Evolutionary conservation across 1,140 invertebrate genomes (phyloP).

Genomic region (Drosophila subobscura): DNA sequence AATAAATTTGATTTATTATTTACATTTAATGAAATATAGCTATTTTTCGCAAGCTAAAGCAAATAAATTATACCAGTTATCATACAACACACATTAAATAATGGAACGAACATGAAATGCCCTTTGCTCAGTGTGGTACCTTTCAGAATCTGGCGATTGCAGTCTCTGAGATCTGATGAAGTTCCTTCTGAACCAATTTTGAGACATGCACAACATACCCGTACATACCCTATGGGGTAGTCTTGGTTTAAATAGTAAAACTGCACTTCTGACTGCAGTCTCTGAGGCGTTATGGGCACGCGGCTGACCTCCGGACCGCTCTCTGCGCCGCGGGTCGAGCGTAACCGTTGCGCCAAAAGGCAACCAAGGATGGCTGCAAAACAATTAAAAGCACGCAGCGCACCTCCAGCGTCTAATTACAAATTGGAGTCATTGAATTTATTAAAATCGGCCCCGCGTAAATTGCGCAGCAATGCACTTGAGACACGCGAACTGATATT

Average conservation of each 20-base stretch:
- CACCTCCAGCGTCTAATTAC: slow-evolving; percentile 80
- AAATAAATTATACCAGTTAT: slow-evolving; percentile 76
- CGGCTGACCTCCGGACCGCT: slow-evolving; percentile 58
- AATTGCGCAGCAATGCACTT: slow-evolving; percentile 65
- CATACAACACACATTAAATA: slow-evolving; percentile 38
- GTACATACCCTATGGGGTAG: no score
- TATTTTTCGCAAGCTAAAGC: slow-evolving; percentile 73
- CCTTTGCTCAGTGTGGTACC: no score
- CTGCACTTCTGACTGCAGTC: background rate
- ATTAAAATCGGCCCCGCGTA: slow-evolving; percentile 73
- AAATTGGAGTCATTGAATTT: slow-evolving; percentile 82
- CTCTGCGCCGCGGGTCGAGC: slow-evolving; percentile 67
- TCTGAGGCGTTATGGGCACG: slow-evolving; percentile 49
- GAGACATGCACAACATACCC: no score
- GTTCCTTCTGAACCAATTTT: no score
- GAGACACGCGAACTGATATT: slow-evolving; percentile 68
- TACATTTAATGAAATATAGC: slow-evolving; percentile 72
- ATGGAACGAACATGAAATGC: no score
- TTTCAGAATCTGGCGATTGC: background rate
- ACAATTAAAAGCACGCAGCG: slow-evolving; percentile 81
- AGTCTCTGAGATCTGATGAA: background rate
- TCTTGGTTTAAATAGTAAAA: background rate
- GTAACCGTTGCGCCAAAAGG: slow-evolving; percentile 81
- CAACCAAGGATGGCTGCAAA: slow-evolving; percentile 79
- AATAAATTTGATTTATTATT: slow-evolving; percentile 71